phyloP scores from a whole-genome alignment of 2,888 invertebrate genomes.

The Diploptera punctata region DNA sequence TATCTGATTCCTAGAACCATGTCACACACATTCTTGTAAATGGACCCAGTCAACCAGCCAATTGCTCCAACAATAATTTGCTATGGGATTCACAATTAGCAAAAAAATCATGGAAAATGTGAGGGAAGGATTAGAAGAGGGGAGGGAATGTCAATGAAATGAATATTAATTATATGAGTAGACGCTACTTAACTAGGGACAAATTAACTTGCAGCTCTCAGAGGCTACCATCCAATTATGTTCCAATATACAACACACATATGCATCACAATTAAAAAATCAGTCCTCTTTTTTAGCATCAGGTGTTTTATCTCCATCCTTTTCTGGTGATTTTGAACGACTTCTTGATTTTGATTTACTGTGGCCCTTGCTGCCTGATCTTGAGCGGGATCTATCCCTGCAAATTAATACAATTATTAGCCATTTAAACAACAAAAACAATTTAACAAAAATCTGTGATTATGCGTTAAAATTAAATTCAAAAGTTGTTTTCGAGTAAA shows the following conservation, averaged over 20 bases:
- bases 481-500: no score
- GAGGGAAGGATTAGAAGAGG: neutral
- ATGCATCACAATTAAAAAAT: constrained; percentile 7
- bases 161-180: constrained; percentile 1
- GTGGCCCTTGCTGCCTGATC: constrained; percentile 69
- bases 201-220: constrained; percentile 2
- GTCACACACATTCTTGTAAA: constrained; percentile 31
- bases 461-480: no score
- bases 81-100: constrained; percentile 12
- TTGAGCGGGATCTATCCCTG: constrained; percentile 60
- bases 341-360: constrained; percentile 52
- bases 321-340: constrained; percentile 39
- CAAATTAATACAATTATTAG: no score
- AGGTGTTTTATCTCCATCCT: constrained; percentile 34
- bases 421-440: no score
- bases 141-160: constrained; percentile 24
- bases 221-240: constrained; percentile 7
- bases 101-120: neutral
- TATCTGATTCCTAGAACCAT: constrained; percentile 15
- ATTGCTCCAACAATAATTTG: constrained; percentile 27
- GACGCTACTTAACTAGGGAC: constrained; percentile 11
- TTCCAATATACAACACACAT: constrained; percentile 15
- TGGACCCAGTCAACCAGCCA: constrained; percentile 40
- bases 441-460: no score
- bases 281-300: constrained; percentile 39